phyloP scores from a whole-genome alignment of 2,797 vertebrate genomes.

The Sebastiscus albofasciatus region DNA sequence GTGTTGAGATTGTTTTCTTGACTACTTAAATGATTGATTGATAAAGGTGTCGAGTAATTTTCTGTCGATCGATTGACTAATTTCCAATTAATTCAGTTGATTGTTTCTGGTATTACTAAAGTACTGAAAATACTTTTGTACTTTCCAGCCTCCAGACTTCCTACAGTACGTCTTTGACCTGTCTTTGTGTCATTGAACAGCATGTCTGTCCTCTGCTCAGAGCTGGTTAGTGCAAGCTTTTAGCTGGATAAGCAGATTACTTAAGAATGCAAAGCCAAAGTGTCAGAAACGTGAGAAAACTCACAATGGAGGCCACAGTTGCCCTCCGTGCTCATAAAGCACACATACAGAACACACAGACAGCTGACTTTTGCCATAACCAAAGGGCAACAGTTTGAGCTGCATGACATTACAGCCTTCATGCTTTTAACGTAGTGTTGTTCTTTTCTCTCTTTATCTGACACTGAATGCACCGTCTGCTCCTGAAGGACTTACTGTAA shows the following conservation, averaged over 20 bases:
- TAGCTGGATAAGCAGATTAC: conserved; percentile 15
- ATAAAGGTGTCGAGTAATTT: too few species aligned
- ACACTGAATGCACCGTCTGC: not conserved
- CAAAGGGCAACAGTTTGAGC: not conserved
- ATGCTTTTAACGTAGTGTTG: not conserved
- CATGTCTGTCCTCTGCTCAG: not conserved
- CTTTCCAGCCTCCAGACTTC: not conserved
- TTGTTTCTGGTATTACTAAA: not conserved
- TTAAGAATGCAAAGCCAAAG: not conserved
- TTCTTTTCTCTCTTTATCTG: not conserved
- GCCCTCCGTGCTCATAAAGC: not conserved
- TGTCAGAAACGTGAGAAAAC: conserved; percentile 25
- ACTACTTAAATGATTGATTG: not conserved
- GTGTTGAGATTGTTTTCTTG: not conserved
- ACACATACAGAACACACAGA: not conserved
- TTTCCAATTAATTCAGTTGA: not conserved
- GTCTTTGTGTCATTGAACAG: not conserved
- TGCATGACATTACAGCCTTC: not conserved
- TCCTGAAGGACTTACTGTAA: not conserved
- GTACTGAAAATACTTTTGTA: not conserved
- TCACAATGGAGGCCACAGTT: not conserved
- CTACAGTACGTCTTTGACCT: too few species aligned
- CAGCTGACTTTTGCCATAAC: not conserved
- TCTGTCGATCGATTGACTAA: too few species aligned
- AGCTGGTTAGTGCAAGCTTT: conserved; percentile 2